Evolutionary conservation across 1,140 invertebrate species (phyloP).

Genomic region (Ceratitis capitata): DNA sequence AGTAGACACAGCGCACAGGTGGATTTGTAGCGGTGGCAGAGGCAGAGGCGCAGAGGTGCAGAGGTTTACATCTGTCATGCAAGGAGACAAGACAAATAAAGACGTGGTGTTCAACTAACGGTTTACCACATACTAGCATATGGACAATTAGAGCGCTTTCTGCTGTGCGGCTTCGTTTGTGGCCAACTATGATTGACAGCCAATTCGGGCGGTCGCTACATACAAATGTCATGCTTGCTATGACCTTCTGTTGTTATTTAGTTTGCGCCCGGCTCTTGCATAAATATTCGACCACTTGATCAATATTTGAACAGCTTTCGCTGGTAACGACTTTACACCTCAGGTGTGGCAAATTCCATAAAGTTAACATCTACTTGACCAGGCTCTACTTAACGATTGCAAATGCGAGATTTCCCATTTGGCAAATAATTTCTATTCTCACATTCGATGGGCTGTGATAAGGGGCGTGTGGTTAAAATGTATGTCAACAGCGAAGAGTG

Average conservation of each 20-base stretch:
- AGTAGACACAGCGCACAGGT: neutral
- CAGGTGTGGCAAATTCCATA: neutral
- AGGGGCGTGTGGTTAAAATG: neutral
- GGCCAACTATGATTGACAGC: slow-evolving; percentile 30
- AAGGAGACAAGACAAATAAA: neutral
- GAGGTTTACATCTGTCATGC: neutral
- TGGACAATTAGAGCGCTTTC: slow-evolving; percentile 4
- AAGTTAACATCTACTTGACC: neutral
- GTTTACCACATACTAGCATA: neutral
- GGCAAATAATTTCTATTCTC: neutral
- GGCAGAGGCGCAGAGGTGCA: neutral
- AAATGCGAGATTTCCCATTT: neutral
- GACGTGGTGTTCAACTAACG: neutral
- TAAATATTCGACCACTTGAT: neutral
- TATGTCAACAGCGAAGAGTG: neutral
- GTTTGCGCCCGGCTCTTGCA: neutral
- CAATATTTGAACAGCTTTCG: neutral
- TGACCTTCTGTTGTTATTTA: neutral
- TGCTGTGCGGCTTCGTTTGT: neutral
- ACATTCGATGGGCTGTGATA: neutral
- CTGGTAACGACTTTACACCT: neutral
- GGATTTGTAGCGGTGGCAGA: no score
- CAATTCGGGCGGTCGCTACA: neutral
- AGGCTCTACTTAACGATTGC: neutral
- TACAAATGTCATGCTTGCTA: neutral